These are phyloP conservation scores for Leucophenga montana DNA, from an alignment of 2,888 invertebrate genomes.

Conservation along the genomic window DNA sequence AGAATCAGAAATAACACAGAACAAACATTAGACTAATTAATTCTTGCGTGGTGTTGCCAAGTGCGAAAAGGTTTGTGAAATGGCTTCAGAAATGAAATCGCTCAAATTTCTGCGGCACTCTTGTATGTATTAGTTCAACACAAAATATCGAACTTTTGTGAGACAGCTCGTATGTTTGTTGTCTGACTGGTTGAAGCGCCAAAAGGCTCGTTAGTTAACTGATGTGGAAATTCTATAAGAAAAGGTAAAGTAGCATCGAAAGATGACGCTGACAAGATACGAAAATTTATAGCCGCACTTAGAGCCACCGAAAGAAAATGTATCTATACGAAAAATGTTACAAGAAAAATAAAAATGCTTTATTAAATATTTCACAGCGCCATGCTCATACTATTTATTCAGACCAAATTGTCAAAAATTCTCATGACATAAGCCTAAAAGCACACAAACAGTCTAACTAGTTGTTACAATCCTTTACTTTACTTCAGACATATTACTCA, in stretches of 20 bases:
- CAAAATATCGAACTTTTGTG: neutral
- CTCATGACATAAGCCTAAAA: neutral
- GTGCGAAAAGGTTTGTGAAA: too few species aligned
- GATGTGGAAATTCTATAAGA: slow-evolving; percentile 57
- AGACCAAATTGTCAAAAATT: neutral
- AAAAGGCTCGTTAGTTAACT: slow-evolving; percentile 59
- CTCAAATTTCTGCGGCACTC: too few species aligned
- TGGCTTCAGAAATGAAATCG: too few species aligned
- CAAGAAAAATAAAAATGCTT: neutral
- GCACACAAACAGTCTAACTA: neutral
- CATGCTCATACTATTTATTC: too few species aligned
- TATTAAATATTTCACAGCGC: slow-evolving; percentile 3
- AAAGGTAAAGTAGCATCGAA: neutral
- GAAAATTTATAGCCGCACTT: slow-evolving; percentile 56
- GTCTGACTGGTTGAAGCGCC: slow-evolving; percentile 13
- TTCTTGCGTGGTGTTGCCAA: too few species aligned
- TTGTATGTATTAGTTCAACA: too few species aligned
- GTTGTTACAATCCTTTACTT: neutral
- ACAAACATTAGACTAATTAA: too few species aligned
- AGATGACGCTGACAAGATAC: slow-evolving; percentile 46
- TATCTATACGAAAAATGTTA: neutral
- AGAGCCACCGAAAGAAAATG: neutral
- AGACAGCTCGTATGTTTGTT: neutral
- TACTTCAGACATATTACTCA: slow-evolving; percentile 1
- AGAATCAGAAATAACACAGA: too few species aligned